Evolutionary conservation across 2,797 vertebrate species (phyloP), one percentile per base, ranked within the genome.

Genomic region (Clarias platycephalus): DNA sequence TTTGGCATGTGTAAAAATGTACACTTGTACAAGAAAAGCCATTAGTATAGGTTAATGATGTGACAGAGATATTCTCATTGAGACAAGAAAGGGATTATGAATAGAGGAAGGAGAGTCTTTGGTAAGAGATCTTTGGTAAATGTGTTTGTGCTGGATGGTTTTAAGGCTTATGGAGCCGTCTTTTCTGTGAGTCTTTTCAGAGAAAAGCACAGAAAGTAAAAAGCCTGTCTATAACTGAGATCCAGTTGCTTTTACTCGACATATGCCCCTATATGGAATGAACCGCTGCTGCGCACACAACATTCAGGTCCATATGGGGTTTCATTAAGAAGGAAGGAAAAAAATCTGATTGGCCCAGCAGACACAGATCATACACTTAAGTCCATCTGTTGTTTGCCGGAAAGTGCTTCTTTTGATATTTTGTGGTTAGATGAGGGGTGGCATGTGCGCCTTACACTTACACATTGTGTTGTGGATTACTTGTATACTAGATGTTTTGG

Each of bases 1-100:
- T 90, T 81, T 55, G 63, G 79, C 64, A 88, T 64, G 78, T 82
- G 81, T 90, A 67, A 78, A 40, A 67, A 62, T 31, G 20, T 72
- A 44, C 66, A 31, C 13, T 34, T 4, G 24, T 63, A 40, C 31
- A 34, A 5, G 57, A 64, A 40, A 83, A 71, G 37, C 55, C 26
- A 53, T 34, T 53, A 5, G 20, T 78, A 5, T 20, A 34, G 71
- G 24, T 63, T 74, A 81, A 83, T 80, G 49, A 58, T 28, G 71
- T 18, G 37, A 60, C 66, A 10, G 40, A 67, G 68, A 20, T 71
- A 9, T 49, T 70, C 7, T 72, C 34, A 8, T 34, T 66, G 15
- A 53, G 68, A 37, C 18, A 8, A 28, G 0, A 16, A 28, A 31
- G 24, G 1, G 34, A 40, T 74, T 80, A 7, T 63, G 63, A 37